phyloP scores from a whole-genome alignment of 2,888 invertebrate species.

The Busseola fusca region DNA sequence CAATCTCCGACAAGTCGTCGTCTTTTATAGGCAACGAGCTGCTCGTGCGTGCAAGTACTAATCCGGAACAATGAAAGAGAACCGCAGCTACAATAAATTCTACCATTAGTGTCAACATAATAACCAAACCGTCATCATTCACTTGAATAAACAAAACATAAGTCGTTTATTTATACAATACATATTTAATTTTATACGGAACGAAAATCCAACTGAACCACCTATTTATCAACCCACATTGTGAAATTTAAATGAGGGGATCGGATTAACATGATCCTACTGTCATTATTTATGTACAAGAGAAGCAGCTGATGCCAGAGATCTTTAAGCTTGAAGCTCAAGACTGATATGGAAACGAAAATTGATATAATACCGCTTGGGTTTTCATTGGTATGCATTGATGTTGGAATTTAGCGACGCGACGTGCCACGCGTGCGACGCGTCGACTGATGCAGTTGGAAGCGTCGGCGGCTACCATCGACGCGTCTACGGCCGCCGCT shows the following conservation, averaged over 20 bases:
- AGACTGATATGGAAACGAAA: neutral
- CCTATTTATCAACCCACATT: constrained; percentile 45
- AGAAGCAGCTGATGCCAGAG: constrained; percentile 23
- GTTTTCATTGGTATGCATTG: no score
- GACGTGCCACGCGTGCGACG: no score
- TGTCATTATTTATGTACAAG: constrained; percentile 45
- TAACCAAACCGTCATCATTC: neutral
- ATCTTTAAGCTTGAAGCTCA: constrained; percentile 9
- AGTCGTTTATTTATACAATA: constrained; percentile 37
- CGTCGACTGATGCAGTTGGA: no score
- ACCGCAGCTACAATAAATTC: neutral
- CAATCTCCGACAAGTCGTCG: neutral
- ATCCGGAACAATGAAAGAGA: neutral
- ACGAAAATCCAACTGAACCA: constrained; percentile 43
- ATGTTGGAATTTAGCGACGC: no score
- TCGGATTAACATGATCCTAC: constrained; percentile 43
- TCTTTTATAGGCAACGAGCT: no score
- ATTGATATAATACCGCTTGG: no score
- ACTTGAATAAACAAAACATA: constrained; percentile 10
- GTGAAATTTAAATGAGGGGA: constrained; percentile 47
- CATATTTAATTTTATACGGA: constrained; percentile 34
- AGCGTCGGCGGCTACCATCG: no score
- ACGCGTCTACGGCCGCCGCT: no score
- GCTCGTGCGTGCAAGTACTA: no score
- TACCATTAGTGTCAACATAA: neutral